Conservation (phyloP, 1,140 invertebrate species). For the Neodiprion lecontei region DNA sequence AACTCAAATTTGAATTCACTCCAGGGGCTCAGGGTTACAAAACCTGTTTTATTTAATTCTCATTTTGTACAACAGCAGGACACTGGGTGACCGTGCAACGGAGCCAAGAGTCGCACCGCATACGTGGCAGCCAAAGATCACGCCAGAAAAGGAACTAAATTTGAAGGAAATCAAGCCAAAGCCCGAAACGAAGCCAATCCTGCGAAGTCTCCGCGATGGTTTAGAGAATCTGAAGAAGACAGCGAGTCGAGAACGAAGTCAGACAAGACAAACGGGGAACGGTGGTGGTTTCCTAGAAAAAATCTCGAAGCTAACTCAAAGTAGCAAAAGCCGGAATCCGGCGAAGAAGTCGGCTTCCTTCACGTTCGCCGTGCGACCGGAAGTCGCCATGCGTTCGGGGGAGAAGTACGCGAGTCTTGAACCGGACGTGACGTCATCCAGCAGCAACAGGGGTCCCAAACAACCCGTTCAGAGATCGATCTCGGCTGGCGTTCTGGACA, state of each 20-base stretch:
- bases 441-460: conserved; percentile 38
- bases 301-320: conserved; percentile 53
- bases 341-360: conserved; percentile 59
- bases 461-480: conserved; percentile 56
- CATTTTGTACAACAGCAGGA: conserved; percentile 38
- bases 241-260: conserved; percentile 45
- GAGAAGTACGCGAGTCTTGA: conserved; percentile 57
- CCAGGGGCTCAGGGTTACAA: too few relatives aligned
- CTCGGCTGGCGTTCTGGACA: conserved; percentile 54
- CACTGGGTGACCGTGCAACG: conserved; percentile 55
- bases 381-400: conserved; percentile 52
- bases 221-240: conserved; percentile 55
- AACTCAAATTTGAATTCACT: too few relatives aligned
- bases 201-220: conserved; percentile 54
- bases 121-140: conserved; percentile 43
- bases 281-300: conserved; percentile 50
- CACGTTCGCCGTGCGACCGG: conserved; percentile 54
- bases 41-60: too few relatives aligned
- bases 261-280: conserved; percentile 43
- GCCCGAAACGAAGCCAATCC: conserved; percentile 52
- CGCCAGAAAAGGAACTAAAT: conserved; percentile 53
- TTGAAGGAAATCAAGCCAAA: conserved; percentile 59
- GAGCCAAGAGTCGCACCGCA: conserved; percentile 55
- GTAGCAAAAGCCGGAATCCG: conserved; percentile 49
- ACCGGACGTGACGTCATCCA: conserved; percentile 48